phyloP scores from a whole-genome alignment of 37 sponge, comb jelly and placozoan genomes.

The Diacarnus erythraeanus region DNA sequence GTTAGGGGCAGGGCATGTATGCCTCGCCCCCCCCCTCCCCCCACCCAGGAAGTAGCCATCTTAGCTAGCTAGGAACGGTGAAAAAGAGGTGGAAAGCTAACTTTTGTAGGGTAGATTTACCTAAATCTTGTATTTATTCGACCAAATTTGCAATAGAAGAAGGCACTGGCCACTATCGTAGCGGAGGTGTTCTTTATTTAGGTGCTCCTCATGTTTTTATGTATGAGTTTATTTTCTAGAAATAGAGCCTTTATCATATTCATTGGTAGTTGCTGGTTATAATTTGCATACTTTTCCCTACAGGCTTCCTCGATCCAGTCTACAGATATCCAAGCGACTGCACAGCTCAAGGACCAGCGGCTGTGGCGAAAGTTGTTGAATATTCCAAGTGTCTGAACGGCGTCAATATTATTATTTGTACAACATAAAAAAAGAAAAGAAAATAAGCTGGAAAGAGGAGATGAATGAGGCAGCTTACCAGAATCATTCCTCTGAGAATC shows the following conservation, averaged over 20 bases:
- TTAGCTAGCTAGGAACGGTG: neutral
- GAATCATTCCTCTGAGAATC: neutral
- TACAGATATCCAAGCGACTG: no score
- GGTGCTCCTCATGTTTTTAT: slow-evolving; percentile 9
- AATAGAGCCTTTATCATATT: no score
- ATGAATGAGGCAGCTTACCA: neutral
- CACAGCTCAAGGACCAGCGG: no score
- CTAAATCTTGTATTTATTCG: no score
- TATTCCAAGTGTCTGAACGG: neutral
- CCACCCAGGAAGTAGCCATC: neutral
- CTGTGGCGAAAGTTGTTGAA: neutral
- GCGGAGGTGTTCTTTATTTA: slow-evolving; percentile 13
- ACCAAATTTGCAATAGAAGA: no score
- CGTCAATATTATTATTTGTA: neutral
- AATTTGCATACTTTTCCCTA: neutral
- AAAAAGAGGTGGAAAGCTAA: neutral
- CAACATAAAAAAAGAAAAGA: neutral
- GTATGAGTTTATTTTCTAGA: slow-evolving; percentile 1
- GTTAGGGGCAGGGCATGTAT: no score
- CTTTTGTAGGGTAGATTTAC: no score
- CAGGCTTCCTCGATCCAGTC: neutral
- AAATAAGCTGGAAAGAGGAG: neutral
- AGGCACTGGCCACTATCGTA: no score
- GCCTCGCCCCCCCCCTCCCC: neutral
- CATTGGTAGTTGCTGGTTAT: neutral